phyloP scores from a whole-genome alignment of 2,113 vertebrate genomes.

The Porphyrio hochstetteri region DNA sequence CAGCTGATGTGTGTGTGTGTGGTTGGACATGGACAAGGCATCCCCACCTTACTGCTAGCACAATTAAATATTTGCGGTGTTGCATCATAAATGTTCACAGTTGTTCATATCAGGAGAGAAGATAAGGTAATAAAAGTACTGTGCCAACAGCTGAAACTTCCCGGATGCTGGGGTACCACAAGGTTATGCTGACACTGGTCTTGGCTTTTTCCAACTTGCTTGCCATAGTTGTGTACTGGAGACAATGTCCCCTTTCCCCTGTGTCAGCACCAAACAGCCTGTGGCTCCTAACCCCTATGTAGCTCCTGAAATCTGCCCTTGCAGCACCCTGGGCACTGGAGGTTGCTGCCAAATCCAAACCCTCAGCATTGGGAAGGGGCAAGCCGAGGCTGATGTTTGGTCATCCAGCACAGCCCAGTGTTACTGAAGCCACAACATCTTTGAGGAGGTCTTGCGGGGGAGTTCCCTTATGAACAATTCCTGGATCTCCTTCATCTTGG shows the following conservation, averaged over 20 bases:
- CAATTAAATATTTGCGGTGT: neutral
- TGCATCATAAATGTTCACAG: neutral
- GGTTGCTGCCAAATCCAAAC: neutral
- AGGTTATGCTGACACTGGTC: neutral
- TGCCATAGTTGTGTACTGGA: neutral
- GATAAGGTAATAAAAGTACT: neutral
- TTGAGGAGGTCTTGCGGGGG: neutral
- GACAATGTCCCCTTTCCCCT: neutral
- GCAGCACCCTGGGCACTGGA: neutral
- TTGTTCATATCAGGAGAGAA: neutral
- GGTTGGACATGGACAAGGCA: neutral
- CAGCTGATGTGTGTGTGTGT: neutral
- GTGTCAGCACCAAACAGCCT: neutral
- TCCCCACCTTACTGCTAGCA: neutral
- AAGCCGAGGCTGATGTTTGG: fast-evolving
- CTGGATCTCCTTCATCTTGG: neutral
- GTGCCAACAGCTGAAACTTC: neutral
- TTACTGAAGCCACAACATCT: neutral
- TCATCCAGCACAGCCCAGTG: neutral
- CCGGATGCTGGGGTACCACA: fast-evolving
- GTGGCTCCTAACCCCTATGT: neutral
- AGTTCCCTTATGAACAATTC: neutral
- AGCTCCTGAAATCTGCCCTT: neutral
- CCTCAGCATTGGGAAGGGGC: fast-evolving
- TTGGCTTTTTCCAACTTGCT: neutral